Evolutionary conservation across 2,888 invertebrate genomes (phyloP), one percentile per base, ranked within the genome.

Genomic region (Sesia apiformis): DNA sequence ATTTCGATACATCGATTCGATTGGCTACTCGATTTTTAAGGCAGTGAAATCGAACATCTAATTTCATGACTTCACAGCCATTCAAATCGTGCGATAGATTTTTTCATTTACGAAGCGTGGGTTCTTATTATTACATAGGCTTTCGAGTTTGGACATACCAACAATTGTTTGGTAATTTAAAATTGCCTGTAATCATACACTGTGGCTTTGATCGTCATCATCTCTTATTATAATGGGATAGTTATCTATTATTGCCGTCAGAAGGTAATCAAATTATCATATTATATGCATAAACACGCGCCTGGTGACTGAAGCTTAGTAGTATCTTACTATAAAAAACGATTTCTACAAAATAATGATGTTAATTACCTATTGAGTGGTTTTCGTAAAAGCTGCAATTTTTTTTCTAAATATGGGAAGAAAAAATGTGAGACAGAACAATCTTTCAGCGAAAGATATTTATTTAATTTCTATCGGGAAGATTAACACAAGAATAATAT

Each of bases 211-310:
- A 46, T 6, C 8, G 62, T 58, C 60, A 59, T 54, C 60, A 55
- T 61, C 62, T 65, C 61, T 59, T 59, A 61, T 65, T 62, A 66
- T 52, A 39, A 39, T 64, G 59, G 61, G 56, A 57, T 54, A 59
- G 66, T 67, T 69, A 70, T 64, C 67, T 73, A 64, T 73, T 65
- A 77, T 74, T 74, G 69, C 61, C 64, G 68, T 64, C 63, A 63
- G 72, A 66, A 62, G 60, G 68, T 76, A 78, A 77, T 76, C 63
- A 72, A 72, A 81, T 81, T 78, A 80, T 66, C 73, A 78, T 84
- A 78, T 75, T 72, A 66, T 64, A 62, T 63, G 62, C 65, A 74
- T 72, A 70, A 76, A 74, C 69, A 69, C 62, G 46, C n/a, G n/a
- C 8, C 7, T n/a, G 46, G 3, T 7, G 46, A 46, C n/a, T 7